Evolutionary conservation across 2,113 vertebrate genomes (phyloP).

Genomic region (Isichthys henryi): DNA sequence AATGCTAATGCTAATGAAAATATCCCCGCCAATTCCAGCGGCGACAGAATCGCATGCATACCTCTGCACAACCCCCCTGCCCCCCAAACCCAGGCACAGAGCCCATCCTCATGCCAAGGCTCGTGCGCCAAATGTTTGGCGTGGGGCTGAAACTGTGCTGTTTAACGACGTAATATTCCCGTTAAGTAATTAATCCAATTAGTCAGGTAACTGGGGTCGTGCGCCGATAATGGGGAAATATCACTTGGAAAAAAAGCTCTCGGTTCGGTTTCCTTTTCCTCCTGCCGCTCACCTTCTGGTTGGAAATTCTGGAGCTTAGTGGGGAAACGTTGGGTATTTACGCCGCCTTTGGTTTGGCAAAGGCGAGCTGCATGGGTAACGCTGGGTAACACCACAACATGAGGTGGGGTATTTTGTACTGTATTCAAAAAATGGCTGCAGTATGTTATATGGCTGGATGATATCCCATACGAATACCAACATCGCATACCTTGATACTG

Average conservation of each 20-base stretch:
- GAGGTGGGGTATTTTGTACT: background rate
- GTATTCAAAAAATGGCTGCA: background rate
- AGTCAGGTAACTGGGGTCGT: background rate
- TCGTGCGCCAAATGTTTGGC: background rate
- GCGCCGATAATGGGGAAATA: background rate
- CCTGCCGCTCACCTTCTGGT: constrained; percentile 8
- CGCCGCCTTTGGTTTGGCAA: background rate
- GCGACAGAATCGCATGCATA: background rate
- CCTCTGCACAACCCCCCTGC: background rate
- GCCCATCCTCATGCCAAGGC: background rate
- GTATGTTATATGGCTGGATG: background rate
- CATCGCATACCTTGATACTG: background rate
- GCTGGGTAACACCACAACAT: no score
- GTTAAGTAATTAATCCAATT: background rate
- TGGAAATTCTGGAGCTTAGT: background rate
- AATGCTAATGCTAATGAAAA: background rate
- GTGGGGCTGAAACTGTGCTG: background rate
- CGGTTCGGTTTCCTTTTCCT: background rate
- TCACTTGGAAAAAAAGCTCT: background rate
- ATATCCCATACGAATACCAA: background rate
- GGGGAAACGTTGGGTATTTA: background rate
- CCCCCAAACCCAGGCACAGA: background rate
- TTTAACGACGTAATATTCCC: background rate
- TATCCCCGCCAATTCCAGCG: background rate
- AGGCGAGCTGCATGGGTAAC: background rate